Percentiles rank a stretch among this genome's conserved stretches.
Conservation (phyloP, 2,888 invertebrate genomes). For the Pristionchus fissidentatus region DNA sequence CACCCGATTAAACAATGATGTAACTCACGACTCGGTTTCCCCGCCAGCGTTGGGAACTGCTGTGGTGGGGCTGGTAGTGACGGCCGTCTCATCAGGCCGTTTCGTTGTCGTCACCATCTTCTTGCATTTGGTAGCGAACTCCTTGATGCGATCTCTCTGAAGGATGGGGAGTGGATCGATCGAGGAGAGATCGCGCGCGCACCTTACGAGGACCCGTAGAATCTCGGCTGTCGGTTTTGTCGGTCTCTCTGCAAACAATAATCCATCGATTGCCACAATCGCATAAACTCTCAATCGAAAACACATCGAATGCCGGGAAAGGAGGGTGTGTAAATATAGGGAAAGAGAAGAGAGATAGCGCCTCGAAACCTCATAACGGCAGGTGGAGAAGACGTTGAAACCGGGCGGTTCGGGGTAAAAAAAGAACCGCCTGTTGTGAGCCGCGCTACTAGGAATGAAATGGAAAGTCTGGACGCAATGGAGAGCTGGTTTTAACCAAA, state of each 20-base stretch:
- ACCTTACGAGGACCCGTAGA: constrained; percentile 12
- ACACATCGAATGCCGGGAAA: too few relatives aligned
- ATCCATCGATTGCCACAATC: constrained; percentile 2
- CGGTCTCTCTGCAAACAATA: not conserved
- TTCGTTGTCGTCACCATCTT: constrained; percentile 8
- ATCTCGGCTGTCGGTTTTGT: not conserved
- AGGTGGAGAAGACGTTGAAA: not conserved
- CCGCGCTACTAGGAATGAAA: too few relatives aligned
- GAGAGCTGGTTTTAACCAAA: too few relatives aligned
- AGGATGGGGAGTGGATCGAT: not conserved
- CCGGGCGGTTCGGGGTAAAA: too few relatives aligned
- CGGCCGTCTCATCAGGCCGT: not conserved
- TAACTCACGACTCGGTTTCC: not conserved
- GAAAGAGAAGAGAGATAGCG: not conserved
- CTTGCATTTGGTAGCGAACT: constrained; percentile 17
- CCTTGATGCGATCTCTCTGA: constrained; percentile 28
- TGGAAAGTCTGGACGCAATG: too few relatives aligned
- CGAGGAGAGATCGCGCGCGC: not conserved
- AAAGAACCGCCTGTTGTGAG: too few relatives aligned
- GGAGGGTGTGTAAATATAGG: not conserved
- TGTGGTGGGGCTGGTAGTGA: too few relatives aligned
- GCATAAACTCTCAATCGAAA: not conserved
- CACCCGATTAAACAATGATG: too few relatives aligned
- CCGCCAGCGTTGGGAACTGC: not conserved
- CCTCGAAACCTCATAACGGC: constrained; percentile 18